phyloP scores from a whole-genome alignment of 2,113 vertebrate genomes.

The Morone chrysops region DNA sequence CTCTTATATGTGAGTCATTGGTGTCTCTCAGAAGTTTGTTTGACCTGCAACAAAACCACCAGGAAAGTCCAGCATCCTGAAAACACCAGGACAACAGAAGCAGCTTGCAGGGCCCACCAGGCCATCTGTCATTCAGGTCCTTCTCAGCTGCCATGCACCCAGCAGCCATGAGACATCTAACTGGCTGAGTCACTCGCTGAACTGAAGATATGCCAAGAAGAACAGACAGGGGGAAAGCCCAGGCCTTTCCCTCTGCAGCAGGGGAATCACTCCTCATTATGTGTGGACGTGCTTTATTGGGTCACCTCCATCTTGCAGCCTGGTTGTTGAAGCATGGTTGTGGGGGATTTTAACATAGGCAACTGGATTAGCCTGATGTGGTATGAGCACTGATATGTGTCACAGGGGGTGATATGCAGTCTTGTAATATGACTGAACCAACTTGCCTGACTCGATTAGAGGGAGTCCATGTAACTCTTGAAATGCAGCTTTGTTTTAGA shows the following conservation, averaged over 20 bases:
- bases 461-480: conserved; percentile 44
- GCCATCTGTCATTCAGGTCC: conserved; percentile 10
- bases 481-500: conserved; percentile 35
- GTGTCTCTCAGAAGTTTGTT: background rate
- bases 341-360: conserved; percentile 24
- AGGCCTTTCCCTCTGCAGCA: conserved; percentile 22
- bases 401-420: conserved; percentile 29
- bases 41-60: background rate
- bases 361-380: conserved; percentile 41
- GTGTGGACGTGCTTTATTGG: conserved; percentile 52
- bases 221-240: conserved; percentile 67
- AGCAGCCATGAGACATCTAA: conserved; percentile 37
- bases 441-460: conserved; percentile 60
- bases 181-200: conserved; percentile 59
- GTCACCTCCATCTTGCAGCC: conserved; percentile 55
- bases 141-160: conserved; percentile 28
- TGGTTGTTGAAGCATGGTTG: conserved; percentile 40
- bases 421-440: conserved; percentile 39
- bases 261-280: conserved; percentile 61
- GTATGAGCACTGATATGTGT: conserved; percentile 54
- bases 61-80: background rate
- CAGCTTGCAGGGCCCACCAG: conserved; percentile 16
- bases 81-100: background rate
- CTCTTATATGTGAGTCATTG: background rate
- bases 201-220: conserved; percentile 50